Evolutionary conservation across 2,113 vertebrate genomes (phyloP).

Genomic region (Tretioscincus oriximinensis): DNA sequence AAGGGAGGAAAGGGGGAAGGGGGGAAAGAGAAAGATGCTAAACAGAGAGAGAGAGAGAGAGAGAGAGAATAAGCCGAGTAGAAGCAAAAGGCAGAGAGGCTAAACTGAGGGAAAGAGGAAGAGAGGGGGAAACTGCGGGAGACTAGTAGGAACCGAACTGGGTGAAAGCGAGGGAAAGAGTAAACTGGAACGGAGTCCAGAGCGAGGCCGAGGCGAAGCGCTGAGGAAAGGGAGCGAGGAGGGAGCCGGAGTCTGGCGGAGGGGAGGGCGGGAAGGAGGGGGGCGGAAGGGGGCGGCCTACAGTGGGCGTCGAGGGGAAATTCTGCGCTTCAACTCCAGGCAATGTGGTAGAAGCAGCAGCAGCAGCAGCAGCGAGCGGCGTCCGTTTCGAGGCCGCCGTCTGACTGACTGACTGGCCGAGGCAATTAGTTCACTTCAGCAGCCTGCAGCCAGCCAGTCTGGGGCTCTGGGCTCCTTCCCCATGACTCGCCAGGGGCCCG

Average conservation of each 20-base stretch:
- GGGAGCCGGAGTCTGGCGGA: too few species aligned
- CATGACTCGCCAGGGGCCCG: constrained; percentile 66
- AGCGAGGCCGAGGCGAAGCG: too few species aligned
- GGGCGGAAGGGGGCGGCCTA: background rate
- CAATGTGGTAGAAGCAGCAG: constrained; percentile 70
- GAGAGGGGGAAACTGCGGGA: too few species aligned
- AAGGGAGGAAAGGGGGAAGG: too few species aligned
- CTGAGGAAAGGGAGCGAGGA: too few species aligned
- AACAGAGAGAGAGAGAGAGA: background rate
- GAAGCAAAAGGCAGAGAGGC: background rate
- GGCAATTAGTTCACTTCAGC: constrained; percentile 75
- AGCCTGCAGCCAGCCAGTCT: constrained; percentile 68
- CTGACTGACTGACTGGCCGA: constrained; percentile 24
- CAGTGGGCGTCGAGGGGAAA: background rate
- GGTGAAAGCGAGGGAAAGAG: too few species aligned
- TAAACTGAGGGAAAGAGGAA: too few species aligned
- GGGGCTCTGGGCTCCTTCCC: constrained; percentile 55
- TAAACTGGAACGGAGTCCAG: too few species aligned
- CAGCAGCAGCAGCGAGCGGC: constrained; percentile 9
- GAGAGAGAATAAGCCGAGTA: background rate
- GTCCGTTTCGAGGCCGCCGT: constrained; percentile 72
- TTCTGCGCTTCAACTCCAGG: constrained; percentile 48
- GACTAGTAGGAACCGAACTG: too few species aligned
- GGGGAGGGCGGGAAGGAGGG: background rate
- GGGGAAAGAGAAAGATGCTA: background rate